Percentiles rank a stretch among this genome's conserved stretches.
Conservation (phyloP, 2,113 vertebrate genomes). For the Hydropotes inermis region DNA sequence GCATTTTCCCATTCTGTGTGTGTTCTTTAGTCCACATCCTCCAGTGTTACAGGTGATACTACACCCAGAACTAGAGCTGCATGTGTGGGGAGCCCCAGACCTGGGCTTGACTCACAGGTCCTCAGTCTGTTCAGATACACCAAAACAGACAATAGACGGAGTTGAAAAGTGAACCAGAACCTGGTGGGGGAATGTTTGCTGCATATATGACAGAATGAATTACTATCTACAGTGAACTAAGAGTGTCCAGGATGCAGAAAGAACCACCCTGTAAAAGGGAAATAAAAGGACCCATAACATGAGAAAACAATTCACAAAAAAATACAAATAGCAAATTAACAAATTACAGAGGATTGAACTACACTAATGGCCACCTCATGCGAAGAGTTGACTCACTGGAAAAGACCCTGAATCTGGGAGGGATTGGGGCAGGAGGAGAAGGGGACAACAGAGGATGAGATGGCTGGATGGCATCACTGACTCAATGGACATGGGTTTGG, state of each 20-base stretch:
- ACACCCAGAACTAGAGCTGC: neutral
- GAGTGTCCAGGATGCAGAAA: neutral
- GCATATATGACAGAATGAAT: neutral
- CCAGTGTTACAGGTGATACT: neutral
- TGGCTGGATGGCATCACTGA: too few species aligned
- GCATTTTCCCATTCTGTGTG: fast-evolving
- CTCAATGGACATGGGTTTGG: too few species aligned
- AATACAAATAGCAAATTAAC: neutral
- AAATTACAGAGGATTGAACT: neutral
- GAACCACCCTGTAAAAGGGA: neutral
- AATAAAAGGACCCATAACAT: neutral
- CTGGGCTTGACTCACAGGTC: neutral
- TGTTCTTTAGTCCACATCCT: neutral
- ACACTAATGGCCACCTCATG: neutral
- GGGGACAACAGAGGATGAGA: too few species aligned
- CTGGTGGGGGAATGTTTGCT: fast-evolving
- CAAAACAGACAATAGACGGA: neutral
- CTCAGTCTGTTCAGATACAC: neutral
- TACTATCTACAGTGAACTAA: neutral
- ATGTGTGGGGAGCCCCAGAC: neutral
- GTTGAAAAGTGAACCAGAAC: neutral
- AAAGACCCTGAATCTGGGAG: too few species aligned
- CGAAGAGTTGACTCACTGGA: too few species aligned
- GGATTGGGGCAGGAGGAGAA: too few species aligned
- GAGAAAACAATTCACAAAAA: neutral